Percentiles rank a stretch among this genome's conserved stretches.
Evolutionary conservation across 2,797 vertebrate genomes (phyloP).

Genomic region (Mico argentatus): DNA sequence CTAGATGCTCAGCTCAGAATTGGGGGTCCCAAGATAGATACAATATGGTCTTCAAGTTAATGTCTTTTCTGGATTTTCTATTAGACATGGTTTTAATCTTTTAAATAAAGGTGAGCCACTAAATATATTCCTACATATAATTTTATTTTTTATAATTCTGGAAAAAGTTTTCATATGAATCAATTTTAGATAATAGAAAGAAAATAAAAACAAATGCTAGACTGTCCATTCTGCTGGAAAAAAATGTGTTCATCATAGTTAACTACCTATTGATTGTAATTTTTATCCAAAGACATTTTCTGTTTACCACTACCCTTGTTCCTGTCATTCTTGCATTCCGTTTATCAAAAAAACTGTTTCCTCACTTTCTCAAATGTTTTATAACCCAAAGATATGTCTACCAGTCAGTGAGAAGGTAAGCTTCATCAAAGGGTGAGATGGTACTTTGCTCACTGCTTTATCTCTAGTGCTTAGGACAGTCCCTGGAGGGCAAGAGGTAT

Average conservation of each 20-base stretch:
- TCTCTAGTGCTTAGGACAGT: neutral
- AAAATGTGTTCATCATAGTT: neutral
- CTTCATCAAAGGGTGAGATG: neutral
- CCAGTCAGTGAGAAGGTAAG: neutral
- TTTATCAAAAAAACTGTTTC: neutral
- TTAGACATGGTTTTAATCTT: neutral
- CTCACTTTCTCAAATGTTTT: neutral
- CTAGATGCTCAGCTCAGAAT: neutral
- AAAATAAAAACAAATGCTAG: neutral
- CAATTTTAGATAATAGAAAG: constrained; percentile 19
- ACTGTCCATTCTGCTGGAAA: neutral
- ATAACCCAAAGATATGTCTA: neutral
- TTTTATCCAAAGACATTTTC: neutral
- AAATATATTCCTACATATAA: neutral
- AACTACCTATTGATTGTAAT: neutral
- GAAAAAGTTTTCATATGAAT: neutral
- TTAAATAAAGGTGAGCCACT: neutral
- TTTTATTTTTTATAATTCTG: neutral
- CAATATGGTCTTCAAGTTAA: neutral
- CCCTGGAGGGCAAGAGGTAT: neutral
- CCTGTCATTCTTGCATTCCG: neutral
- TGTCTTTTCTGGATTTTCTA: neutral
- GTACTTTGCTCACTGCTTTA: neutral
- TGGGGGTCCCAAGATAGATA: neutral
- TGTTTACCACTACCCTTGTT: neutral